A percentile compares a stretch with the other conserved stretches of the same genome.
Conservation (phyloP, 2,888 invertebrate genomes). For the Altica lythri region DNA sequence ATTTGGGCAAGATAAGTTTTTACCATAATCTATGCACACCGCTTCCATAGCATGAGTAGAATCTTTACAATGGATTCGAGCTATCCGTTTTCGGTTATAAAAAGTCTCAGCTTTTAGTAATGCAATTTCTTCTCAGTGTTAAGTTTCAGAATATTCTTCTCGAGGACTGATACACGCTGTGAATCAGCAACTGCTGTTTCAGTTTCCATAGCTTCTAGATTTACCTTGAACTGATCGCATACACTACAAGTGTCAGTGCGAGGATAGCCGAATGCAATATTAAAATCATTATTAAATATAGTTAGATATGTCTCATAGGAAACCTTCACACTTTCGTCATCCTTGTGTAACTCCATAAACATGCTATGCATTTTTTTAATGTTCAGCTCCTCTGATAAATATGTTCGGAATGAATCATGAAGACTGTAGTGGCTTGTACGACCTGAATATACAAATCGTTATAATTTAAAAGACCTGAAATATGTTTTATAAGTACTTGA, state of each 20-base stretch:
- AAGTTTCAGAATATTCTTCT: neutral
- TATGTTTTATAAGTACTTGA: neutral
- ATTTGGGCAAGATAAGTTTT: slow-evolving; percentile 35
- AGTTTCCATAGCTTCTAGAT: slow-evolving; percentile 6
- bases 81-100: slow-evolving; percentile 13
- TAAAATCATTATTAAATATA: slow-evolving; percentile 40
- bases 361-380: slow-evolving; percentile 29
- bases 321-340: slow-evolving; percentile 26
- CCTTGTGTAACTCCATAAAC: slow-evolving; percentile 26
- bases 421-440: slow-evolving; percentile 30
- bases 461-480: neutral
- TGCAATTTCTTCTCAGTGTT: slow-evolving; percentile 7
- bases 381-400: slow-evolving; percentile 31
- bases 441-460: neutral
- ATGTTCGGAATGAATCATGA: slow-evolving; percentile 24
- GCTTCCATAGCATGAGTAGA: neutral
- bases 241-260: slow-evolving; percentile 33
- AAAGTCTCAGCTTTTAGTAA: slow-evolving; percentile 6
- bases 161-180: neutral
- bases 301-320: slow-evolving; percentile 41
- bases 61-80: neutral
- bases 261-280: slow-evolving; percentile 44
- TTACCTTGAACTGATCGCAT: slow-evolving; percentile 24
- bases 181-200: neutral
- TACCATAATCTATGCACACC: slow-evolving; percentile 18